Evolutionary conservation across 2,113 vertebrate genomes (phyloP).

Genomic region (Pitta sordida): DNA sequence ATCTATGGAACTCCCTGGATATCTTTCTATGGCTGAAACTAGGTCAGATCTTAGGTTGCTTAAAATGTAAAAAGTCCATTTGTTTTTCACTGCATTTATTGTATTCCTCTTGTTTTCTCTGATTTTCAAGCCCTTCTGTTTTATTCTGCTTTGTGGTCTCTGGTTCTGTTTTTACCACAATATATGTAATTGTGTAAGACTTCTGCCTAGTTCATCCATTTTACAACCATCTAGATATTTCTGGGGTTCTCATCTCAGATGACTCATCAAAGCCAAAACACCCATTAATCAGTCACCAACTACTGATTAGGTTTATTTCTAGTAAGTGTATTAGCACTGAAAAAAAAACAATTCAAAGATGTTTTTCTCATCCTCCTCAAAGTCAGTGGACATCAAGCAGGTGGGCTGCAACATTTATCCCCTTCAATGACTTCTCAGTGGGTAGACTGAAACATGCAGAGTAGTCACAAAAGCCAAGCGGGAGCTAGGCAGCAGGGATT

Average conservation of each 20-base stretch:
- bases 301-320: background rate
- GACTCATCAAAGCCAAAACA: background rate
- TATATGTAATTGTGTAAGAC: background rate
- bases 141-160: background rate
- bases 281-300: background rate
- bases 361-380: background rate
- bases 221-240: background rate
- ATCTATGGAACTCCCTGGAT: background rate
- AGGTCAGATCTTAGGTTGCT: background rate
- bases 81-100: background rate
- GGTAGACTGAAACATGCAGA: background rate
- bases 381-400: background rate
- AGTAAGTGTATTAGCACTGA: background rate
- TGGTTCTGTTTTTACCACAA: background rate
- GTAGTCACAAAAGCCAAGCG: conserved; percentile 27
- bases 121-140: background rate
- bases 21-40: background rate
- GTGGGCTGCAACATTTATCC: background rate
- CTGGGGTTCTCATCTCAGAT: background rate
- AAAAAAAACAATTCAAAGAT: background rate
- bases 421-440: background rate
- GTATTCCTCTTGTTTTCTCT: background rate
- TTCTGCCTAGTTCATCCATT: background rate
- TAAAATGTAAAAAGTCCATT: background rate
- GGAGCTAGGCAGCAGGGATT: background rate